Base-by-base conservation (phyloP, 2,888 invertebrate species). In the Phyllotreta cruciferae region DNA sequence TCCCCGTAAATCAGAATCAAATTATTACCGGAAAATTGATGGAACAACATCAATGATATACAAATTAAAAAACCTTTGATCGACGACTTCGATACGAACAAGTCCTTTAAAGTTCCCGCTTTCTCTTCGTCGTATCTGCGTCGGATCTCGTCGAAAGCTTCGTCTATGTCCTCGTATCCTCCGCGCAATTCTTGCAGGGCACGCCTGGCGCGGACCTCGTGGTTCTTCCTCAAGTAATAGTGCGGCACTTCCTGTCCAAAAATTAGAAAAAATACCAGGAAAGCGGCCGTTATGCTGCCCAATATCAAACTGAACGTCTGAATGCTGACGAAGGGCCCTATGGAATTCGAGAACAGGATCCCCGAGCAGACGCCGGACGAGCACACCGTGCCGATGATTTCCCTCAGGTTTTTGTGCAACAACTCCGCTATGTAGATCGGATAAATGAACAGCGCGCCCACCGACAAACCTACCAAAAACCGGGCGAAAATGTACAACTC, bases 361-460 rank as follows among this genome's bases (percentile, higher is more conserved):
- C 93, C 94, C 1, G 86, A 50, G 1, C 82, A 83, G 38, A 93
- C 87, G 81, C 91, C 91, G 44, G 88, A 82, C 6, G n/a, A 13
- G 14, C 10, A 10, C 4, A 37, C 14, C 14, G 75, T 92, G 0
- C 94, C 94, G 0, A 94, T 82, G 0, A 91, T 87, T 0, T 95
- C 95, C 68, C 96, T 84, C 9, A 89, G 86, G 34, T 90, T 88
- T 63, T 90, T 88, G 83, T 91, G 89, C 5, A 93, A 87, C 52
- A 93, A 90, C 81, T 96, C 95, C 42, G 92, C 92, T 64, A 93
- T 87, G 81, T 95, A 96, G 86, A 94, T 91, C 0, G 94, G 93
- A 0, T 89, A 86, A 0, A 89, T 86, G 81, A 89, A 90, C 8
- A 88, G 81, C 74, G 89, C 86, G 0, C 91, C 66, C 7, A 66